phyloP scores from a whole-genome alignment of 1,140 invertebrate species.

The Thaumatotibia leucotreta region DNA sequence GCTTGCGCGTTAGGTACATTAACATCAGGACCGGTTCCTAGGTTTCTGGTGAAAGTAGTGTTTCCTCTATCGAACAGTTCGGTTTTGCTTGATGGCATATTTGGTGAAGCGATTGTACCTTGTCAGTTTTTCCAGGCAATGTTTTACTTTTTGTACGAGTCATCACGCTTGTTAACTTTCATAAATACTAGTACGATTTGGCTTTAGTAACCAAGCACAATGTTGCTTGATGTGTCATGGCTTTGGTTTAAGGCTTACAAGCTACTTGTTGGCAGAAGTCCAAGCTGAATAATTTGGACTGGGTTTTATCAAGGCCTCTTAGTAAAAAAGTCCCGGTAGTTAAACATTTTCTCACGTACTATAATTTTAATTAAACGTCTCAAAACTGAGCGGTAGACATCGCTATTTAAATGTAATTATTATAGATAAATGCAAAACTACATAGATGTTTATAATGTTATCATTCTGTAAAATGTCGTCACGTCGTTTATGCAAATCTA shows the following conservation, averaged over 20 bases:
- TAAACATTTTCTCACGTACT: neutral
- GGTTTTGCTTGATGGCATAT: neutral
- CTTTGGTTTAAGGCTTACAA: neutral
- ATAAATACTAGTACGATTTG: neutral
- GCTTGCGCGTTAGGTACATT: neutral
- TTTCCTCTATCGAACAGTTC: neutral
- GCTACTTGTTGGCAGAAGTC: neutral
- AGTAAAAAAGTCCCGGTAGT: neutral
- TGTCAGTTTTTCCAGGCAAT: neutral
- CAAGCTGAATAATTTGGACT: neutral
- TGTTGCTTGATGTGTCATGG: neutral
- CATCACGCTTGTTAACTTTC: neutral
- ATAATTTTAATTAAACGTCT: neutral
- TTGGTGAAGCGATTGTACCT: neutral
- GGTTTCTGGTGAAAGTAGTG: conserved; percentile 1
- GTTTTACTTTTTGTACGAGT: neutral
- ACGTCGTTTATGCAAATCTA: neutral
- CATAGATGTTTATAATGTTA: neutral
- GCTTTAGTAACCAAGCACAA: neutral
- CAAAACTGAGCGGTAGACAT: too few relatives aligned
- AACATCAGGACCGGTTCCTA: neutral
- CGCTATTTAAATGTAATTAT: too few relatives aligned
- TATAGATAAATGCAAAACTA: neutral
- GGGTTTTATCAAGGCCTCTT: neutral
- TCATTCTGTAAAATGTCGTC: neutral